These are phyloP conservation scores for Petroica traversi DNA, from an alignment of 2,113 vertebrate species.

Conservation along the genomic window DNA sequence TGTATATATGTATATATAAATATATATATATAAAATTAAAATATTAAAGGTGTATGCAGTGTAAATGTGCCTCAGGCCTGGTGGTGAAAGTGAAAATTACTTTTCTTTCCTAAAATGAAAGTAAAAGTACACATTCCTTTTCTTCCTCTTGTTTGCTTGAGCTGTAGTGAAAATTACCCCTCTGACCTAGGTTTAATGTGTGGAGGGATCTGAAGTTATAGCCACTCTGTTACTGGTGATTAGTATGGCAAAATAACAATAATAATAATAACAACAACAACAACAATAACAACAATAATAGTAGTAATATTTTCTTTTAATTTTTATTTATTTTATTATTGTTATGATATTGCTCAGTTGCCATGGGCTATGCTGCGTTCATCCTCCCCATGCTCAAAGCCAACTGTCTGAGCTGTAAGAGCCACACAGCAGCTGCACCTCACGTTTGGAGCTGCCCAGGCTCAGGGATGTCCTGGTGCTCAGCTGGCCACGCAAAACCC, in stretches of 20 bases:
- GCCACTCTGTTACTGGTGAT: too few relatives aligned
- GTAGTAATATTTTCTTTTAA: too few relatives aligned
- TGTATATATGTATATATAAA: too few relatives aligned
- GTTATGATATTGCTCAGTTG: too few relatives aligned
- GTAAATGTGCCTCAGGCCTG: neutral
- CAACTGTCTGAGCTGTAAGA: neutral
- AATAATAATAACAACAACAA: too few relatives aligned
- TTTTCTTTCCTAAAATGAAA: neutral
- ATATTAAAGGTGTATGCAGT: neutral
- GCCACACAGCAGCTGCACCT: fast-evolving
- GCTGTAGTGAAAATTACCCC: neutral
- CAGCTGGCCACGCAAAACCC: neutral
- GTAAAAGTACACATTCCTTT: neutral
- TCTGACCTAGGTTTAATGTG: neutral
- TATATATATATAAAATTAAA: neutral
- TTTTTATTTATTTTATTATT: too few relatives aligned
- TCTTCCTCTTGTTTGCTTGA: neutral
- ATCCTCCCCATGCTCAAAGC: neutral
- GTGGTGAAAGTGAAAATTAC: neutral
- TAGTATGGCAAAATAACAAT: too few relatives aligned
- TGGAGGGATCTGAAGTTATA: neutral
- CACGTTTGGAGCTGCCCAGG: fast-evolving
- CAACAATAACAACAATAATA: too few relatives aligned
- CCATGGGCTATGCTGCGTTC: neutral
- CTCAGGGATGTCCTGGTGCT: neutral